Evolutionary conservation across 2,888 invertebrate species (phyloP).

Genomic region (Calliopum simillimum): DNA sequence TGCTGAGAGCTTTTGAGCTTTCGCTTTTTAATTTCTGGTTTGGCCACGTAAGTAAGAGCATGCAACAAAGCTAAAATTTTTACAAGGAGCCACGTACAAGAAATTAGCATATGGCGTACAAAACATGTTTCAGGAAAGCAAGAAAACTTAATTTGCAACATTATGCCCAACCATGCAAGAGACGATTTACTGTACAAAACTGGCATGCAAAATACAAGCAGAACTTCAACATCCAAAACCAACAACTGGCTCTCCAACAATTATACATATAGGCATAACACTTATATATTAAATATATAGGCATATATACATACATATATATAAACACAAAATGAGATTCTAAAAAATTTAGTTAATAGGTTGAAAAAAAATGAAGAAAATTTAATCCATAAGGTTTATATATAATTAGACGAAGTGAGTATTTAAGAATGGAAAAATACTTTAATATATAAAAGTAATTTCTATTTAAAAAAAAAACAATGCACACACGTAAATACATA

Average conservation of each 20-base stretch:
- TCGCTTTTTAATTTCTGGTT: too few species aligned
- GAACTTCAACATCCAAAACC: constrained; percentile 43
- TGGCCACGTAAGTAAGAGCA: too few species aligned
- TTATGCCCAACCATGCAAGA: too few species aligned
- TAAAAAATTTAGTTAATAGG: constrained; percentile 58
- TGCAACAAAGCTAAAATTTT: too few species aligned
- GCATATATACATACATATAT: constrained; percentile 45
- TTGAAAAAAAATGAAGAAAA: constrained; percentile 9
- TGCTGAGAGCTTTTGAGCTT: too few species aligned
- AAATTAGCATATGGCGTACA: too few species aligned
- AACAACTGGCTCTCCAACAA: constrained; percentile 49
- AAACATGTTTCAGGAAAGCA: too few species aligned
- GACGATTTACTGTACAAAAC: constrained; percentile 37
- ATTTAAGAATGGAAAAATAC: constrained; percentile 3
- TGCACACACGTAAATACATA: constrained; percentile 2
- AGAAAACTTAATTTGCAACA: too few species aligned
- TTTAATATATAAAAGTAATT: constrained; percentile 33
- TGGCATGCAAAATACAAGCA: constrained; percentile 22
- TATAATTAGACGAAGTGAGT: background rate
- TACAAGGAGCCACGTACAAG: too few species aligned
- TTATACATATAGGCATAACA: constrained; percentile 41
- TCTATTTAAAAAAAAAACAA: constrained; percentile 27
- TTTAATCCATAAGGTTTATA: background rate
- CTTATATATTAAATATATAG: constrained; percentile 32
- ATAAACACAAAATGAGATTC: constrained; percentile 56